phyloP scores from a whole-genome alignment of 2,888 invertebrate species.

The Poecilus cupreus region DNA sequence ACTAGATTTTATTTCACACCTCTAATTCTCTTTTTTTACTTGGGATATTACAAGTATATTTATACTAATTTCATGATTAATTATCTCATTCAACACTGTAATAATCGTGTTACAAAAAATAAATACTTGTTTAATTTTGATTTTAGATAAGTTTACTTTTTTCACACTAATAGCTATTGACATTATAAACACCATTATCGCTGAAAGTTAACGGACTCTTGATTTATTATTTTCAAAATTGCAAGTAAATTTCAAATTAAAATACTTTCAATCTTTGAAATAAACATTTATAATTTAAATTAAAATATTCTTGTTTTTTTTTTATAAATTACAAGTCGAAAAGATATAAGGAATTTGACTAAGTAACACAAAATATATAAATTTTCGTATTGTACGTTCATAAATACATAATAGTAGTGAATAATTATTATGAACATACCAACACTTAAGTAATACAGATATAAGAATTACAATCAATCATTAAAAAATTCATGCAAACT shows the following conservation, averaged over 20 bases:
- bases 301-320: not conserved
- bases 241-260: not conserved
- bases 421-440: no score
- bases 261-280: not conserved
- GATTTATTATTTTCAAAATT: not conserved
- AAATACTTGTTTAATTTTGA: slow-evolving; percentile 6
- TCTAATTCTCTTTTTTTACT: not conserved
- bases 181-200: not conserved
- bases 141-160: slow-evolving; percentile 22
- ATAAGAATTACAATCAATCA: no score
- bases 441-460: no score
- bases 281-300: not conserved
- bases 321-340: not conserved
- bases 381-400: no score
- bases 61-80: slow-evolving; percentile 34
- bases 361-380: not conserved
- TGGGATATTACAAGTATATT: slow-evolving; percentile 13
- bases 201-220: not conserved
- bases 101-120: slow-evolving; percentile 15
- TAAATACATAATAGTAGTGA: no score
- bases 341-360: not conserved
- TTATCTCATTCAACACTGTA: slow-evolving; percentile 18
- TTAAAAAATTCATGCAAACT: no score
- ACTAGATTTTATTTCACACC: slow-evolving; percentile 15
- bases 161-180: slow-evolving; percentile 4